These are phyloP conservation scores for Ondatra zibethicus DNA, from an alignment of 2,113 vertebrate species.

Conservation along the genomic window DNA sequence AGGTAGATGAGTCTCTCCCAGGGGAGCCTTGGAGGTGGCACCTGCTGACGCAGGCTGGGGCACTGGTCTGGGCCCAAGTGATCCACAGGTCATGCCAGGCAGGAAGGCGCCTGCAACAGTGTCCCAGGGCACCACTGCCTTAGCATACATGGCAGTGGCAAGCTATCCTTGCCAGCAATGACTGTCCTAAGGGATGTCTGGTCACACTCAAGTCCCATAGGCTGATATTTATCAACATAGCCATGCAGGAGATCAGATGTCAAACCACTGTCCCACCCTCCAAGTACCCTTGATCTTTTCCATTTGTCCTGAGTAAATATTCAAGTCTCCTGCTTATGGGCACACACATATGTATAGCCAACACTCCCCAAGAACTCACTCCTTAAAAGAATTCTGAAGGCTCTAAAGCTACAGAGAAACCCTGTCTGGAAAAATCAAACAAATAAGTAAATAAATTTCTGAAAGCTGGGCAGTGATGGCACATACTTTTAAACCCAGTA, in stretches of 20 bases:
- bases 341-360: no score
- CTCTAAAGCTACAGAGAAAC: neutral
- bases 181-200: conserved; percentile 32
- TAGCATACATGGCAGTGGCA: conserved; percentile 31
- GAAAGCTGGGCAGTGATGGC: neutral
- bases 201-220: conserved; percentile 47
- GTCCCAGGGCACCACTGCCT: conserved; percentile 40
- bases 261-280: conserved; percentile 23
- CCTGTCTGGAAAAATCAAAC: no score
- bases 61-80: neutral
- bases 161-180: neutral
- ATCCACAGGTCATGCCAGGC: conserved; percentile 58
- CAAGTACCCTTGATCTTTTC: neutral
- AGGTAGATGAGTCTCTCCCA: neutral
- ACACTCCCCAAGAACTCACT: neutral
- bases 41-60: conserved; percentile 50
- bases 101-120: conserved; percentile 9
- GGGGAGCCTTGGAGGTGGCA: conserved; percentile 1
- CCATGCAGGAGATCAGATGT: neutral
- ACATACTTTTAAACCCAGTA: neutral
- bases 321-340: neutral
- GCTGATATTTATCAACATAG: conserved; percentile 10
- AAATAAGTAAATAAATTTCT: neutral
- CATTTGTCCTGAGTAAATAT: neutral
- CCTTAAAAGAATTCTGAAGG: neutral